Conservation (phyloP, 2,113 vertebrate species). For the Labeo rohita region DNA sequence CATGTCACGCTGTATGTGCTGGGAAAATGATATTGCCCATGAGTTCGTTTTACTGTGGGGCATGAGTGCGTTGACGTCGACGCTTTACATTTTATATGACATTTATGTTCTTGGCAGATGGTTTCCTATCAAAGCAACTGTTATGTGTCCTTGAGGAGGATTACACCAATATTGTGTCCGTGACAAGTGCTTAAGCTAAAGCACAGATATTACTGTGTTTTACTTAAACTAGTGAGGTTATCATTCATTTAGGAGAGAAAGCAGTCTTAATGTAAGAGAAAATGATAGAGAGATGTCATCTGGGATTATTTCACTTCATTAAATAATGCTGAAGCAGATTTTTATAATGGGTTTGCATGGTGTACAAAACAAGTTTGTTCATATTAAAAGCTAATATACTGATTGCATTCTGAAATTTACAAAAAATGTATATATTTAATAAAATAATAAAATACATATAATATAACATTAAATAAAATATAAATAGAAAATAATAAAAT, state of each 20-base stretch:
- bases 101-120: slow-evolving; percentile 25
- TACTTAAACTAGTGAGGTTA: not conserved
- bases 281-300: not conserved
- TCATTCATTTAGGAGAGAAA: not conserved
- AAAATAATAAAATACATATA: too few relatives aligned
- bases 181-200: not conserved
- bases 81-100: slow-evolving; percentile 19
- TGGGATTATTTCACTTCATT: not conserved
- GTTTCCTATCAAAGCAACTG: not conserved
- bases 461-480: too few relatives aligned
- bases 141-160: not conserved
- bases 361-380: not conserved
- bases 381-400: not conserved
- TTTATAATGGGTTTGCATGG: not conserved
- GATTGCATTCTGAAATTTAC: not conserved
- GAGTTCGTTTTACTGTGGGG: slow-evolving; percentile 2
- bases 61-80: not conserved
- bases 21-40: slow-evolving; percentile 15
- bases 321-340: not conserved
- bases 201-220: not conserved
- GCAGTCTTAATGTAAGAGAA: not conserved
- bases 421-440: too few relatives aligned
- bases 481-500: not conserved
- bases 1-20: slow-evolving; percentile 9
- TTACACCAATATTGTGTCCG: not conserved